Conservation (phyloP, 2,797 vertebrate genomes). For the Amblyopsis hoosieri region DNA sequence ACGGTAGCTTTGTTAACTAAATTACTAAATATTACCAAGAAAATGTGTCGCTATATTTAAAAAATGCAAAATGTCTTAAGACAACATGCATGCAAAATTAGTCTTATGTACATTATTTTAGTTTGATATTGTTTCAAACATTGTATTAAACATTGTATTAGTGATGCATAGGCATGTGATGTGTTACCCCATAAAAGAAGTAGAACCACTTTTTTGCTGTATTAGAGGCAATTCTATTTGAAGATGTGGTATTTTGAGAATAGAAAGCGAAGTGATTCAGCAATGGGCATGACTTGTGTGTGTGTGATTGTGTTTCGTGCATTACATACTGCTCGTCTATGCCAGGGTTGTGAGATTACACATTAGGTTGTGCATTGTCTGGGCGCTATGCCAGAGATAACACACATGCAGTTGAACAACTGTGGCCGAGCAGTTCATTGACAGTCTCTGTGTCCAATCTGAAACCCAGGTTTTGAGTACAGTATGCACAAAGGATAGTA, state of each 20-base stretch:
- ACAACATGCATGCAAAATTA: too few species aligned
- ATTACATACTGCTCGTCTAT: background rate
- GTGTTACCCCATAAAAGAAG: too few species aligned
- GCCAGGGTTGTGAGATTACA: constrained; percentile 10
- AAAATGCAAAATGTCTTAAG: too few species aligned
- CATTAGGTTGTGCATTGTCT: constrained; percentile 27
- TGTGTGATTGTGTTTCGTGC: background rate
- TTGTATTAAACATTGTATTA: too few species aligned
- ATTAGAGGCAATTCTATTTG: constrained; percentile 19
- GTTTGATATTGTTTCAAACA: too few species aligned
- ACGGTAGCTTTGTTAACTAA: too few species aligned
- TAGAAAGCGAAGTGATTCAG: constrained; percentile 21
- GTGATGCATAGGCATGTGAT: too few species aligned
- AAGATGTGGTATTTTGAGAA: constrained; percentile 27
- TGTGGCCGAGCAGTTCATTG: background rate
- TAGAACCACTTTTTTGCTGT: too few species aligned
- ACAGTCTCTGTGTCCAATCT: background rate
- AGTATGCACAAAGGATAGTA: background rate
- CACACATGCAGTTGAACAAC: background rate
- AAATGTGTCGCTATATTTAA: too few species aligned
- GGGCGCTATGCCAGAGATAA: constrained; percentile 21
- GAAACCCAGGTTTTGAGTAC: constrained; percentile 4
- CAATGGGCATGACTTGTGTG: constrained; percentile 12
- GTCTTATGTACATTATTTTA: too few species aligned
- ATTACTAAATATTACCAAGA: too few species aligned